Evolutionary conservation across 1,140 invertebrate species (phyloP), one percentile per base, ranked within the genome.

Genomic region (Diorhabda elongata): DNA sequence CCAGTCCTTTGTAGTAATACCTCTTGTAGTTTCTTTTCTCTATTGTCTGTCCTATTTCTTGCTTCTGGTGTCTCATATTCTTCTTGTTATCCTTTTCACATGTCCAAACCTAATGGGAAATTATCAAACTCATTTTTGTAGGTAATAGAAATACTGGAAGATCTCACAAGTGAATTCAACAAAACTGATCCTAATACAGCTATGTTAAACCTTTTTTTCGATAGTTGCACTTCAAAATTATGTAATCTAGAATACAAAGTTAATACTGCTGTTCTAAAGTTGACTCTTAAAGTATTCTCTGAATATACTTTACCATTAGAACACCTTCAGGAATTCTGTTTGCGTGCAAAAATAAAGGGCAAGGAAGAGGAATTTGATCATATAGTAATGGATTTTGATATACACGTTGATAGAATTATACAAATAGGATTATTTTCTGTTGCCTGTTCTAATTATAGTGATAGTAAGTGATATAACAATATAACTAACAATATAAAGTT

Each of bases 401-500:
- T 88, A 58, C 82, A 87, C 42, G 85, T 86, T 71, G 89, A 90
- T 73, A 85, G 88, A 69, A 80, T 86, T 5, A 78, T 88, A 76
- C 88, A 89, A 75, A 88, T 90, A 75, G 88, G 88, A 59, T 80
- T 87, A 11, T 90, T 89, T 81, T 87, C 88, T n/a, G 83, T 89
- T 58, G 86, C 87, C 26, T 89, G 87, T 77, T 88, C 87, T 44
- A 85, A 83, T 60, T 85, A 89, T 79, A 79, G 81, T 65, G 67
- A 61, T 41, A 71, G 75, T 74, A 67, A 45, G 45, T 52, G 47
- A 52, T 52, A 52, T 52, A 8, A 52, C n/a, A 52, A 52, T 52
- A 52, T 8, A 6, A 8, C 4, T n/a, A 6, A 26, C 11, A 61
- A 44, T 52, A 44, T 61, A n/a, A 9, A 61, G 42, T 67, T 58